A percentile compares a stretch with the other conserved stretches of the same genome.
These are phyloP conservation scores for Chaetops frenatus DNA, from an alignment of 2,113 vertebrate species.

Conservation along the genomic window DNA sequence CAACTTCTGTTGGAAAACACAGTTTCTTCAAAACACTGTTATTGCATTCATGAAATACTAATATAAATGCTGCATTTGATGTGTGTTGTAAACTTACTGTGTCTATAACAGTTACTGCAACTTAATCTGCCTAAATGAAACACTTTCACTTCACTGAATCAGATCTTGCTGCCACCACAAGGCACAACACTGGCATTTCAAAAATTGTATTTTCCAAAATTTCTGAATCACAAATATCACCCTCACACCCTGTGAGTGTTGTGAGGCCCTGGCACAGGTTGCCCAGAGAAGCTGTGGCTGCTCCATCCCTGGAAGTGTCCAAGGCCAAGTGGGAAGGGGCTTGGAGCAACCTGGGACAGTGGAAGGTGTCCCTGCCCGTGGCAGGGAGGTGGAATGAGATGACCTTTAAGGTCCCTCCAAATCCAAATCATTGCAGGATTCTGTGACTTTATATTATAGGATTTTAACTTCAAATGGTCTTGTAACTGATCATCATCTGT, in stretches of 20 bases:
- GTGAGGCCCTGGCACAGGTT: accelerated
- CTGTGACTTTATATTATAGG: neutral
- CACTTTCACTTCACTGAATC: neutral
- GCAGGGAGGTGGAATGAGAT: neutral
- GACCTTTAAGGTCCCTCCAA: neutral
- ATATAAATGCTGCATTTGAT: neutral
- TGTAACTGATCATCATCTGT: neutral
- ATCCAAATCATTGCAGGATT: neutral
- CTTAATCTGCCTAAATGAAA: neutral
- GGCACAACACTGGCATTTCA: neutral
- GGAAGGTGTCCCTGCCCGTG: neutral
- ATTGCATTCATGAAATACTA: neutral
- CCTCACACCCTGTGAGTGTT: neutral
- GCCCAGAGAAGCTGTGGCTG: neutral
- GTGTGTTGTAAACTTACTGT: neutral
- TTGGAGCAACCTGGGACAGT: accelerated
- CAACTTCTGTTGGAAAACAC: neutral
- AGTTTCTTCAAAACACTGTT: neutral
- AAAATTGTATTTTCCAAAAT: neutral
- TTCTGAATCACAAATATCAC: neutral
- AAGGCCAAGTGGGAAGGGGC: accelerated
- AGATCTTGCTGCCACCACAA: neutral
- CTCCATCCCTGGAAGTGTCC: neutral
- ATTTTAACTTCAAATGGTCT: neutral
- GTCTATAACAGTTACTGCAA: neutral